Base-by-base conservation (phyloP, 2,113 vertebrate species). In the Ceyx cyanopectus region DNA sequence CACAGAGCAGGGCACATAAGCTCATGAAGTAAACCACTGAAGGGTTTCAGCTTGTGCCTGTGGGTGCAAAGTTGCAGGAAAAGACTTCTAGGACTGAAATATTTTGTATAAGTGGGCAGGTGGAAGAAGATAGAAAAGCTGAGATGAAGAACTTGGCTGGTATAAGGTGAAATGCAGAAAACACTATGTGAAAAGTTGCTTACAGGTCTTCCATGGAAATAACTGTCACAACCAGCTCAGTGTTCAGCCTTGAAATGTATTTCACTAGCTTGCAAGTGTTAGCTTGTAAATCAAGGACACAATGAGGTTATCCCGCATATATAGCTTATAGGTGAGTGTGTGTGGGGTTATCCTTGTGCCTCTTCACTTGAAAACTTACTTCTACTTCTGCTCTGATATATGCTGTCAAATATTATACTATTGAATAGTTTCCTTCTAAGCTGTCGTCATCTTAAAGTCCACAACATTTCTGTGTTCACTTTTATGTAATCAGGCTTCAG, bases 261-360 rank as follows among this genome's bases (percentile, higher is more conserved):
- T 86, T 80, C 37, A 9, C 29, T 9, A 20, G 23, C 1, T 9
- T 54, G 37, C 17, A 63, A 20, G 7, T 32, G 3, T 54, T 62
- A 53, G n/a, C 1, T 66, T 65, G 22, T 20, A 58, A 76, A 63
- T 7, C 65, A 0, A 0, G 21, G 18, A 66, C 9, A 13, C 7
- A 3, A 27, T n/a, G 27, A 77, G 8, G 22, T 58, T 58, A 51
- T 80, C 32, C 50, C 43, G 16, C 15, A 81, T 66, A 16, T 65
- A 54, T 0, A 37, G 34, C 0, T 79, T 58, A 73, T 12, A 14
- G 50, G 3, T 29, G 10, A 58, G 24, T 62, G 24, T 18, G 13
- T 32, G 66, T 77, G 12, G 8, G 30, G 9, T 29, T 79, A 82
- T 50, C 19, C 24, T 82, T 37, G 10, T 24, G 29, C 40, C 10